These are phyloP conservation scores for Rhorus exstirpatorius DNA, from an alignment of 2,888 invertebrate genomes.

Conservation along the genomic window DNA sequence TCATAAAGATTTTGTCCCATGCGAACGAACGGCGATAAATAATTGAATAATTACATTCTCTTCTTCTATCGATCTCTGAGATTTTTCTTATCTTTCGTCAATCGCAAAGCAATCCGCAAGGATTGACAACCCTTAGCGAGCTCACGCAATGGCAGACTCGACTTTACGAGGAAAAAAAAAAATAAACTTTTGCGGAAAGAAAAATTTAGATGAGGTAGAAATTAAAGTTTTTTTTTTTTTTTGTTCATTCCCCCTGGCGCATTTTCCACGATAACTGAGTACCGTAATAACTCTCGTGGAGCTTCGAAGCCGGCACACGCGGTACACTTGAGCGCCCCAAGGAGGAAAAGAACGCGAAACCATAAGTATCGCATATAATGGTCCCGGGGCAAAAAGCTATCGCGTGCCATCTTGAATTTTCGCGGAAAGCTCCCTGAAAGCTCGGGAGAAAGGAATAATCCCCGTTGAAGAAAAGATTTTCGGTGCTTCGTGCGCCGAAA, in stretches of 20 bases:
- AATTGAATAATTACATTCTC: no score
- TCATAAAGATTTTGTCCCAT: no score
- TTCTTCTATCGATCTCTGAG: no score
- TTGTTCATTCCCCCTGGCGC: conserved; percentile 31
- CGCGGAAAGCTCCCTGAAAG: not conserved
- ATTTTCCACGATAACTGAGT: conserved; percentile 59
- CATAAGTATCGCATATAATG: conserved; percentile 43
- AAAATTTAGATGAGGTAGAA: conserved; percentile 76
- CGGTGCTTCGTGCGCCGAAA: conserved; percentile 44
- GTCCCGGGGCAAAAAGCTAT: conserved; percentile 14
- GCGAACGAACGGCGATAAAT: no score
- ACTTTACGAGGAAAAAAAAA: conserved; percentile 64
- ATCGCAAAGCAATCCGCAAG: no score
- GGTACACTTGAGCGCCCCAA: conserved; percentile 1
- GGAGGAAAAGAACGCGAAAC: conserved; percentile 29
- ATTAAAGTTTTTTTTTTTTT: conserved; percentile 72
- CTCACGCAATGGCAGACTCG: no score
- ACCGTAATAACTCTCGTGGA: conserved; percentile 63
- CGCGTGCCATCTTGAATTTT: conserved; percentile 46
- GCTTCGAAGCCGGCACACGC: conserved; percentile 41
- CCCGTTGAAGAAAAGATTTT: conserved; percentile 24
- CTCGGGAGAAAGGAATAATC: conserved; percentile 1
- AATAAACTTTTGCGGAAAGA: conserved; percentile 57
- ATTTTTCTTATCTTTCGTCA: no score
- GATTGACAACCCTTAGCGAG: no score